phyloP scores from a whole-genome alignment of 2,888 invertebrate species.

The Hypolimnas misippus region DNA sequence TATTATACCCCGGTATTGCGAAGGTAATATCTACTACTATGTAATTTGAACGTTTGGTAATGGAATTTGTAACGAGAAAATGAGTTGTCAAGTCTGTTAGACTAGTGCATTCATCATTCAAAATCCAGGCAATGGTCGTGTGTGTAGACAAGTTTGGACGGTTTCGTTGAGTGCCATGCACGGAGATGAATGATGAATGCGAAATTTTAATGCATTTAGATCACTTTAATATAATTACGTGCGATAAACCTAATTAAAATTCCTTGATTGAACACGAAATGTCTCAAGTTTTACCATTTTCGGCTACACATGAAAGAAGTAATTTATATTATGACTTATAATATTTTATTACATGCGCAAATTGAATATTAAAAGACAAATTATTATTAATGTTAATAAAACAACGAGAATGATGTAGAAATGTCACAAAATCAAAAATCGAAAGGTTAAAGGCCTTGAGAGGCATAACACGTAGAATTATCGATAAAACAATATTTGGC shows the following conservation, averaged over 20 bases:
- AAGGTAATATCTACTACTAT: slow-evolving; percentile 72
- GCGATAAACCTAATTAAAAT: slow-evolving; percentile 32
- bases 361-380: slow-evolving; percentile 29
- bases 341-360: slow-evolving; percentile 13
- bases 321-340: slow-evolving; percentile 12
- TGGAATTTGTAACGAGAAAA: slow-evolving; percentile 78
- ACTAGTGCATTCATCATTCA: slow-evolving; percentile 69
- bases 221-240: slow-evolving; percentile 42
- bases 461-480: slow-evolving; percentile 54
- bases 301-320: slow-evolving; percentile 32
- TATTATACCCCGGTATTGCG: slow-evolving; percentile 74
- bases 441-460: slow-evolving; percentile 54
- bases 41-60: slow-evolving; percentile 79
- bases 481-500: slow-evolving; percentile 52
- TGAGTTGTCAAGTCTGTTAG: slow-evolving; percentile 78
- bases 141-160: slow-evolving; percentile 54
- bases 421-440: slow-evolving; percentile 46
- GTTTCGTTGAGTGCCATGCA: slow-evolving; percentile 46
- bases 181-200: slow-evolving; percentile 54
- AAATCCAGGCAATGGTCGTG: slow-evolving; percentile 48
- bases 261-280: slow-evolving; percentile 12
- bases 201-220: slow-evolving; percentile 47
- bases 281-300: slow-evolving; percentile 18
- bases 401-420: slow-evolving; percentile 45
- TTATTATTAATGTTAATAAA: slow-evolving; percentile 32